Base-by-base conservation (phyloP, 2,113 vertebrate species). In the Prionailurus bengalensis region DNA sequence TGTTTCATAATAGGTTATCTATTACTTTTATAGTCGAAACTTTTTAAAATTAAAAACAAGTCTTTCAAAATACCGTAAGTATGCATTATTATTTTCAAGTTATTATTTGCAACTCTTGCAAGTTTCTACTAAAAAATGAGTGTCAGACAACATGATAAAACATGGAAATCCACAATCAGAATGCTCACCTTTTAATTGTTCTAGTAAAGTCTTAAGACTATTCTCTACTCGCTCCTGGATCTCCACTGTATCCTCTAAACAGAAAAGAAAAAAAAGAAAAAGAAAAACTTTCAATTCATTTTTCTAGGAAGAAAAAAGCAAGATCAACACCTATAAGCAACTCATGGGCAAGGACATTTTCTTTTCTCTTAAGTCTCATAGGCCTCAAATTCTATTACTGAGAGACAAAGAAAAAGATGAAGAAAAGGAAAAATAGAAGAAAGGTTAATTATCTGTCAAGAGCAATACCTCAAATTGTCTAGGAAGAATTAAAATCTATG, bases 191-290 rank as follows among this genome's bases (percentile, higher is more conserved):
- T 99, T 99, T 98, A 99, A 99, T 89, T 99, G 99, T 98, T 99
- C 99, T 98, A 99, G 97, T 99, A 99, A 98, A 84, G 99, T 99
- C 98, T 99, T 99, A 97, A 99, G 99, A 97, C 98, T 97, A 97
- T 99, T 99, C 96, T 99, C 99, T 99, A 99, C 99, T 97, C 99
- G 99, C 39, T 99, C 99, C 94, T 99, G 99, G 98, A 99, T 98
- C 98, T 99, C 99, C 48, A 98, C 82, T 71, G 99, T 99, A 97
- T 99, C 99, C 91, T 99, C 99, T 99, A 97, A 96, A 98, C 98
- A n/a, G 39, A 55, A 42, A 88, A 93, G 93, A 61, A 13, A 97
- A 88, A 55, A 97, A 88, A 55, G 80, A 55, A 74, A 76, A 66
- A 63, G 21, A 79, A 74, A 81, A 94, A n/a, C 14, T 53, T 83